Evolutionary conservation across 2,797 vertebrate genomes (phyloP), one percentile per base, ranked within the genome.

Genomic region (Bucorvus abyssinicus): DNA sequence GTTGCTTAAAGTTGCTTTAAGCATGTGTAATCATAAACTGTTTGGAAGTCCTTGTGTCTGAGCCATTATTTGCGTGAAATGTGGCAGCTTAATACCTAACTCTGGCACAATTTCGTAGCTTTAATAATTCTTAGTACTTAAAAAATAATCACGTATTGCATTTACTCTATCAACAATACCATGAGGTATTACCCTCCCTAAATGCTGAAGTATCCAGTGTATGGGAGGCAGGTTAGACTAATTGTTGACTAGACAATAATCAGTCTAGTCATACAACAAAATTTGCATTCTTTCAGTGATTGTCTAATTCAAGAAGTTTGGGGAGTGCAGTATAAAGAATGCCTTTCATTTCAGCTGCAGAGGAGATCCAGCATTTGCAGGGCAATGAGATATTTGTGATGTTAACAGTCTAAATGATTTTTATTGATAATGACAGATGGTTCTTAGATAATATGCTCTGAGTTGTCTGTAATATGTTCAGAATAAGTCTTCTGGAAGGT

Each of bases 381-480:
- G 80, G 80, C 87, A 59, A 83, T 91, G 82, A 88, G 85, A 79
- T 96, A 81, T 94, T 90, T 91, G 94, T 85, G 93, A 70, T 85
- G 85, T 80, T 95, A 95, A 95, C 92, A 69, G 3, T 86, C 75
- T 87, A 92, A 82, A 82, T 86, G 94, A 93, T 86, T 92, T 95
- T 94, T 93, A 94, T 93, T 84, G 87, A 78, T 75, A 90, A 93
- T 96, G 97, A 96, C 97, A 97, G 96, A 84, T 73, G 52, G 92
- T 87, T 95, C 95, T 84, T 93, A 67, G 96, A 93, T 96, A 94
- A 97, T 94, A 81, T 40, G 64, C 40, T 74, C 81, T 15, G 52
- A 96, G 90, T 93, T 2, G 2, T 84, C 47, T 63, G 68, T 89
- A 71, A 92, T 90, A 87, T 69, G 70, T 95, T 95, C 63, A 77